Percentiles rank a stretch among this genome's conserved stretches.
Evolutionary conservation across 92 coral and sea anemone genomes (phyloP).

Genomic region (Actinostola sp.): DNA sequence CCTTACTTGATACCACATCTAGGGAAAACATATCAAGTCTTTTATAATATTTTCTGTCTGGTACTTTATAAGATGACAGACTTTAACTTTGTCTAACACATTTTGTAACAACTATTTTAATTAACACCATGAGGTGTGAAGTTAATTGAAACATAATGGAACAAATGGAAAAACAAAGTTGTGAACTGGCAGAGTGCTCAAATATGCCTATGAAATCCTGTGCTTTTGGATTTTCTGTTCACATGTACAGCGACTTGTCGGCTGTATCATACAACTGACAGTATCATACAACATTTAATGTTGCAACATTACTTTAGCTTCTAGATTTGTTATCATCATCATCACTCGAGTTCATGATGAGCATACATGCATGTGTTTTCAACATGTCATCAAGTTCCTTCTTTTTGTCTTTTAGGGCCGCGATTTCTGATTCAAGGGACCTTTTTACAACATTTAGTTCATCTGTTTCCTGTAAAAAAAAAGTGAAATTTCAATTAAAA

Average conservation of each 20-base stretch:
- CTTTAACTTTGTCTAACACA: not conserved
- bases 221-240: not conserved
- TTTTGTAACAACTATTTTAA: not conserved
- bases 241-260: not conserved
- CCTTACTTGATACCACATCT: too few species aligned
- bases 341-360: constrained; percentile 24
- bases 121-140: not conserved
- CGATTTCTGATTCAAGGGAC: constrained; percentile 71
- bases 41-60: not conserved
- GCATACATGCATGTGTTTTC: constrained; percentile 54
- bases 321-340: constrained; percentile 21
- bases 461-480: constrained; percentile 62
- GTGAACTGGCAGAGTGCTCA: constrained; percentile 2
- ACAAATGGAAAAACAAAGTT: constrained; percentile 1
- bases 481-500: not conserved
- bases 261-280: too few species aligned
- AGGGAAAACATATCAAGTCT: not conserved
- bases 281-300: not conserved
- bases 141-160: not conserved
- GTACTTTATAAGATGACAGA: not conserved
- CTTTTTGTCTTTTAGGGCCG: constrained; percentile 68
- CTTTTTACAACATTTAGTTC: constrained; percentile 57
- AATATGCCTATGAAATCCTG: not conserved
- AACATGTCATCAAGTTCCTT: constrained; percentile 79
- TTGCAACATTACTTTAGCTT: not conserved